phyloP scores from a whole-genome alignment of 2,888 invertebrate genomes.

The Phyto melanocephala region DNA sequence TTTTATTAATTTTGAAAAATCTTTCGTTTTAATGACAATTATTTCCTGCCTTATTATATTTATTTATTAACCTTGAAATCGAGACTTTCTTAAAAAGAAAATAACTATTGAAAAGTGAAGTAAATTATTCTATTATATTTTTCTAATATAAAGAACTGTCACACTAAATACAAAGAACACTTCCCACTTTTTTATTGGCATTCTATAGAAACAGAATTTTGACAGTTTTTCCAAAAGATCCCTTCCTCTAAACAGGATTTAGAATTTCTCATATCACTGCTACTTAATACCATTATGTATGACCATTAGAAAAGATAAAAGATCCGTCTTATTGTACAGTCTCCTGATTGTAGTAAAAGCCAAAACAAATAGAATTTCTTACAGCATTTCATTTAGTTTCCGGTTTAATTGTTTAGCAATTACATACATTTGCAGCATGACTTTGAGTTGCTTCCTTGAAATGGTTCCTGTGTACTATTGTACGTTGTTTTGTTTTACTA shows the following conservation, averaged over 20 bases:
- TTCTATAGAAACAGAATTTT: background rate
- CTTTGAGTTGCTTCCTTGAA: constrained; percentile 18
- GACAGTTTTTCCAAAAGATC: constrained; percentile 8
- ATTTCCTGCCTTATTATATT: background rate
- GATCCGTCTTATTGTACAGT: background rate
- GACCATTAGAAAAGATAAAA: constrained; percentile 35
- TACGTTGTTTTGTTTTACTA: constrained; percentile 35
- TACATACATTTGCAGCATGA: constrained; percentile 27
- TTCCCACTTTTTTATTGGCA: background rate
- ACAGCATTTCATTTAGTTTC: constrained; percentile 38
- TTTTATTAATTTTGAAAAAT: background rate
- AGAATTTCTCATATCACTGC: constrained; percentile 15
- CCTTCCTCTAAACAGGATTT: background rate
- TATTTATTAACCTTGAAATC: background rate
- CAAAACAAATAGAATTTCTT: constrained; percentile 5
- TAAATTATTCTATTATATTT: constrained; percentile 14
- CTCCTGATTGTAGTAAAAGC: background rate
- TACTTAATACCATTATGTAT: constrained; percentile 43
- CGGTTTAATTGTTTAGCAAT: constrained; percentile 55
- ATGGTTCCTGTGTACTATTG: background rate
- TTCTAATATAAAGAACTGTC: background rate
- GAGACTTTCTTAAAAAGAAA: background rate
- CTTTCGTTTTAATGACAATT: background rate
- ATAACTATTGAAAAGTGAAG: background rate
- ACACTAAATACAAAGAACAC: background rate